phyloP scores from a whole-genome alignment of 2,888 invertebrate species.

The Drosophila affinis region DNA sequence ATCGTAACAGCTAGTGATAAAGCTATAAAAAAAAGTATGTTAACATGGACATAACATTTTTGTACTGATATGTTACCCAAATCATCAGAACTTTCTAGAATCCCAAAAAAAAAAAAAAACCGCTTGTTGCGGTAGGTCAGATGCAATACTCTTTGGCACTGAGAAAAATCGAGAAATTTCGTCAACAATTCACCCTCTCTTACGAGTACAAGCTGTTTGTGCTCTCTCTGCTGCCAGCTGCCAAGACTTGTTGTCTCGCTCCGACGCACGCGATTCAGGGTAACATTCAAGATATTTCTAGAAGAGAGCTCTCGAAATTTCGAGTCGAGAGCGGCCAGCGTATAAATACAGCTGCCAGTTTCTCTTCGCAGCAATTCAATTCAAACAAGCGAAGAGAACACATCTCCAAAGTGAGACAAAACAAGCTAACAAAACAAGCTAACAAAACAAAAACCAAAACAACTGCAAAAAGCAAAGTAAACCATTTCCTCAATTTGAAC shows the following conservation, averaged over 20 bases:
- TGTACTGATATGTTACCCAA: neutral
- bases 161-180: neutral
- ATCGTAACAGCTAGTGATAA: too few relatives aligned
- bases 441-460: conserved; percentile 10
- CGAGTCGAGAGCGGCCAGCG: conserved; percentile 38
- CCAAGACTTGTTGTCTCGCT: neutral
- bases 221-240: neutral
- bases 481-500: neutral
- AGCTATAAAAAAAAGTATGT: too few relatives aligned
- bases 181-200: neutral
- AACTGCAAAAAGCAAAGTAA: neutral
- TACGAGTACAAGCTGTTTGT: neutral
- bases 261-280: neutral
- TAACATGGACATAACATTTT: too few relatives aligned
- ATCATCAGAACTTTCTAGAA: neutral
- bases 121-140: neutral
- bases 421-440: too few relatives aligned
- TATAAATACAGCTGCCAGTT: conserved; percentile 55
- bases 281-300: conserved; percentile 30
- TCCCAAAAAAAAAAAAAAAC: neutral
- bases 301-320: conserved; percentile 53
- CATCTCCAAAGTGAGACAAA: conserved; percentile 27
- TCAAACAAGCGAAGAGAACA: conserved; percentile 55
- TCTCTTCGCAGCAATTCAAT: conserved; percentile 51
- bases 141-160: neutral